Evolutionary conservation across 2,888 invertebrate genomes (phyloP).

Genomic region (Busseola fusca): DNA sequence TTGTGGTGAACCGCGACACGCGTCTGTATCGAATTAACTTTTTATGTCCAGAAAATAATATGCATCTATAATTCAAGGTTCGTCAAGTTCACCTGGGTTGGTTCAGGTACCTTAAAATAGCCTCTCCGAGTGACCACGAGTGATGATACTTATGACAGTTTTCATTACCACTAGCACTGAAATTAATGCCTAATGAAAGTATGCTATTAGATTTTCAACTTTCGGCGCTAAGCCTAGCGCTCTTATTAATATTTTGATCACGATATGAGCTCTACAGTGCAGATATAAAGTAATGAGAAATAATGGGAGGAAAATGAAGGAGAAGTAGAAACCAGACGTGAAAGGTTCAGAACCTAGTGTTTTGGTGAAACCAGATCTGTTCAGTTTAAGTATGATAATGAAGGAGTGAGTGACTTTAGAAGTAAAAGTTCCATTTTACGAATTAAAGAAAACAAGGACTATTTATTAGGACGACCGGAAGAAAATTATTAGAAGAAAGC

Average conservation of each 20-base stretch:
- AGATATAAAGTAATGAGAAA: no score
- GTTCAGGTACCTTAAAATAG: neutral
- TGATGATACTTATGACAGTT: neutral
- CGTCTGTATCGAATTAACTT: conserved; percentile 59
- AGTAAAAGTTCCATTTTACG: neutral
- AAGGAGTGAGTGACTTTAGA: neutral
- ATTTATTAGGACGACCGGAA: no score
- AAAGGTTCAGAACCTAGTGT: neutral
- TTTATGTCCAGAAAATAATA: conserved; percentile 47
- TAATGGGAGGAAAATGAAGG: no score
- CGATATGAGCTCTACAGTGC: neutral
- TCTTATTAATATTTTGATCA: neutral
- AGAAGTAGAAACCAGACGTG: neutral
- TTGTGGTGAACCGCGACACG: conserved; percentile 69
- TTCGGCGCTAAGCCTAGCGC: no score
- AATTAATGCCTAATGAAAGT: neutral
- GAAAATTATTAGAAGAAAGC: neutral
- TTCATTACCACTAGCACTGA: neutral
- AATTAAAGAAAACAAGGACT: neutral
- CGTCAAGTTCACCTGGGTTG: conserved; percentile 24
- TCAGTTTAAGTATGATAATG: no score
- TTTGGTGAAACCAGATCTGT: neutral
- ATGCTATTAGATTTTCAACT: neutral
- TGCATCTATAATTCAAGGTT: conserved; percentile 26
- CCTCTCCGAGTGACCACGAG: neutral